phyloP scores from a whole-genome alignment of 2,888 invertebrate species.

The Cremastobaeus sp. region DNA sequence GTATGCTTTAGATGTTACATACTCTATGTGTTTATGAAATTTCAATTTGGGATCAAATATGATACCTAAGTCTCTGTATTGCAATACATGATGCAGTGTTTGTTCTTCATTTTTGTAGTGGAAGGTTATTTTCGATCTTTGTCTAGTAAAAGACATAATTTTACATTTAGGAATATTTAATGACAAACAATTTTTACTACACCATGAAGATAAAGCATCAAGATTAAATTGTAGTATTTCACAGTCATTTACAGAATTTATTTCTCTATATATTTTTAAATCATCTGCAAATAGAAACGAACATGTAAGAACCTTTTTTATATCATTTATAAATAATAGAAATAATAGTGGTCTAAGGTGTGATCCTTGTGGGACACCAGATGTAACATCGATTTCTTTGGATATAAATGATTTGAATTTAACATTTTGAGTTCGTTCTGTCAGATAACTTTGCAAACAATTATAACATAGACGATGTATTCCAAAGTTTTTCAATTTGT shows the following conservation, averaged over 20 bases:
- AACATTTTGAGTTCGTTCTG: neutral
- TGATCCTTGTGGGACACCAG: neutral
- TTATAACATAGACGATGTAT: neutral
- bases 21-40: neutral
- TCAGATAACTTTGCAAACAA: neutral
- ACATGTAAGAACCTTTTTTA: neutral
- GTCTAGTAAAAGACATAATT: neutral
- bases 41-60: neutral
- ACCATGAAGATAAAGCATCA: neutral
- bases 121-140: neutral
- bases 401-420: neutral
- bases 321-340: neutral
- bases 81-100: neutral
- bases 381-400: too few species aligned
- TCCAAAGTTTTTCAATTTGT: neutral
- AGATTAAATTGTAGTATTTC: neutral
- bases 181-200: neutral
- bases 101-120: neutral
- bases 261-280: neutral
- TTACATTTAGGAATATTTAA: neutral
- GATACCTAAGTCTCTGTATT: neutral
- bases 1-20: neutral
- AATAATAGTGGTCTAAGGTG: neutral
- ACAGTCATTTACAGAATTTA: neutral
- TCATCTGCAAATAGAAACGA: neutral